Evolutionary conservation across 2,113 vertebrate genomes (phyloP).

Genomic region (Serinus canaria): DNA sequence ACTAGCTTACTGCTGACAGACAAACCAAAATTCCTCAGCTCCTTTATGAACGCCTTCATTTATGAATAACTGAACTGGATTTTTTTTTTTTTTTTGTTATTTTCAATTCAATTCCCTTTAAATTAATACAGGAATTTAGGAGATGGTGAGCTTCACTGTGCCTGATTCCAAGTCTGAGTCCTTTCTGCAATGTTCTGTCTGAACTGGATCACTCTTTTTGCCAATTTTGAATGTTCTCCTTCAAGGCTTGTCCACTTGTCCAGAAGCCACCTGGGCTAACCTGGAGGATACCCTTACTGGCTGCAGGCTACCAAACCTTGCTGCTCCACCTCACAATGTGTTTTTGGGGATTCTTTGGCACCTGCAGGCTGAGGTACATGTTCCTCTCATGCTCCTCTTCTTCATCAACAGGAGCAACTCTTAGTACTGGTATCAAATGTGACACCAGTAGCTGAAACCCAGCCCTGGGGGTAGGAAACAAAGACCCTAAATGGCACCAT

Average conservation of each 20-base stretch:
- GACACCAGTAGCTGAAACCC: background rate
- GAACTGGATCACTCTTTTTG: background rate
- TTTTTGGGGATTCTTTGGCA: background rate
- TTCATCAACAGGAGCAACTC: background rate
- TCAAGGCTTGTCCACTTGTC: background rate
- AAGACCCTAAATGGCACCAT: background rate
- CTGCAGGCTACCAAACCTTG: background rate
- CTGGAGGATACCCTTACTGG: background rate
- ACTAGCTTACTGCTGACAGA: background rate
- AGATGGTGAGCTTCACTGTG: background rate
- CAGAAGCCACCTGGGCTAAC: background rate
- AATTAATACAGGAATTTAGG: background rate
- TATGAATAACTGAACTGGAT: background rate
- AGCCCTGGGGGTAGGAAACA: background rate
- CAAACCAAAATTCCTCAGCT: background rate
- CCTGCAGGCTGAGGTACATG: background rate
- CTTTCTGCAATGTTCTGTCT: background rate
- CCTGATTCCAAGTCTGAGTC: background rate
- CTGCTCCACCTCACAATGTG: background rate
- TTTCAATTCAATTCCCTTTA: background rate
- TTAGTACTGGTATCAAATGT: background rate
- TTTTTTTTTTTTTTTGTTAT: background rate
- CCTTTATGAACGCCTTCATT: background rate
- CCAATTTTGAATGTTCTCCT: background rate
- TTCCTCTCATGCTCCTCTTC: background rate